These are phyloP conservation scores for Trachurus trachurus DNA, from an alignment of 2,797 vertebrate species.

Conservation along the genomic window DNA sequence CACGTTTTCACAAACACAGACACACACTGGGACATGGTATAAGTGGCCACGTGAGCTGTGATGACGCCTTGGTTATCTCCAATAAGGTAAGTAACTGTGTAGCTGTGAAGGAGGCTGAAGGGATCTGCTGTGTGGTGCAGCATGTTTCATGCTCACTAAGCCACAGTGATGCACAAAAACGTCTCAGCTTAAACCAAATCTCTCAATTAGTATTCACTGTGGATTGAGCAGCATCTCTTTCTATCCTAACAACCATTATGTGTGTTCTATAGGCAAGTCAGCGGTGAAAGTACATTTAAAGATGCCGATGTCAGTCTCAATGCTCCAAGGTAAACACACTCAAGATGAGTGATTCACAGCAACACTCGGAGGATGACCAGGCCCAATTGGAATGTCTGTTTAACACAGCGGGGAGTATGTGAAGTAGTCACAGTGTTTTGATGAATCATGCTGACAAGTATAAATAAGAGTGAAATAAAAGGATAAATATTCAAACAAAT, in stretches of 20 bases:
- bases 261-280: constrained; percentile 19
- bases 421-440: background rate
- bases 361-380: constrained; percentile 12
- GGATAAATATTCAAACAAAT: constrained; percentile 1
- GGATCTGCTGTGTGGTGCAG: background rate
- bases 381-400: background rate
- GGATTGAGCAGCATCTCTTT: constrained; percentile 26
- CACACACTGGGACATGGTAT: constrained; percentile 61
- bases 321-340: constrained; percentile 25
- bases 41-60: constrained; percentile 21
- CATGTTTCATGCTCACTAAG: constrained; percentile 18
- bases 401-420: background rate
- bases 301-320: constrained; percentile 28
- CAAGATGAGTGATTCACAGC: constrained; percentile 27
- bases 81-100: background rate
- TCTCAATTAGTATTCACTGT: constrained; percentile 35
- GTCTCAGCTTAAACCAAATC: constrained; percentile 30
- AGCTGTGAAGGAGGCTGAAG: constrained; percentile 2
- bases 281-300: constrained; percentile 33
- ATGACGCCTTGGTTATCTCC: background rate
- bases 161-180: constrained; percentile 3
- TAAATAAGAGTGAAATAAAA: constrained; percentile 7
- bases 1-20: constrained; percentile 27
- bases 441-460: constrained; percentile 1
- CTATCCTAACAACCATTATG: constrained; percentile 47